Evolutionary conservation across 2,797 vertebrate species (phyloP).

Genomic region (Microctenopoma steveboyesi): DNA sequence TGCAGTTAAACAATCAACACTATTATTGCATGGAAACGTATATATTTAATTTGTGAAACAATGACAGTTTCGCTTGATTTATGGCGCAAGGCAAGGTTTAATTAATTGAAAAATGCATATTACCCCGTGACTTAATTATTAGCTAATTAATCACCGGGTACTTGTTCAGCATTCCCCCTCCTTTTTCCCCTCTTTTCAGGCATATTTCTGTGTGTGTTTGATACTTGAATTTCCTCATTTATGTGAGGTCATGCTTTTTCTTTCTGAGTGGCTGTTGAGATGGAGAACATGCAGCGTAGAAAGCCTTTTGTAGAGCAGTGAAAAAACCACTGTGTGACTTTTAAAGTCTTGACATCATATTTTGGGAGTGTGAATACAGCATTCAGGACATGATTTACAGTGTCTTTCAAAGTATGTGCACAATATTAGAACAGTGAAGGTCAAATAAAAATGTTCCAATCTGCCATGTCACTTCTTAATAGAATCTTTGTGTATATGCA

Average conservation of each 20-base stretch:
- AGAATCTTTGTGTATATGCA: neutral
- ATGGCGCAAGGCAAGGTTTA: conserved; percentile 81
- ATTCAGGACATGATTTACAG: conserved; percentile 20
- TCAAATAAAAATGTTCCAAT: conserved; percentile 29
- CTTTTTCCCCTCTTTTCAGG: conserved; percentile 60
- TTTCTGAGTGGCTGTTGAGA: conserved; percentile 71
- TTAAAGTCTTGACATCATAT: conserved; percentile 29
- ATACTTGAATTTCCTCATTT: conserved; percentile 79
- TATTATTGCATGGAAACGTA: conserved; percentile 80
- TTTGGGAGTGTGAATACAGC: conserved; percentile 17
- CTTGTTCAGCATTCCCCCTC: conserved; percentile 66
- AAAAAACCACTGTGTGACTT: conserved; percentile 34
- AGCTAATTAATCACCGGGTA: conserved; percentile 81
- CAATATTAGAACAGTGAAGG: conserved; percentile 18
- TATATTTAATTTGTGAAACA: conserved; percentile 84
- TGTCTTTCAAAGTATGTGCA: conserved; percentile 9
- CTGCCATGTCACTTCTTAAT: conserved; percentile 9
- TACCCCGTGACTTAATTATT: conserved; percentile 84
- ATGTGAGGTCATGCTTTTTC: conserved; percentile 81
- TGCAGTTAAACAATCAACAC: conserved; percentile 78
- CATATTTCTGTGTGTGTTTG: conserved; percentile 70
- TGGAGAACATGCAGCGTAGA: conserved; percentile 49
- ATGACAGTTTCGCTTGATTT: conserved; percentile 83
- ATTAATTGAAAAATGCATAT: conserved; percentile 85
- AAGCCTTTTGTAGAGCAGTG: conserved; percentile 38